Evolutionary conservation across 2,888 invertebrate species (phyloP).

Genomic region (Nomada fabriciana): DNA sequence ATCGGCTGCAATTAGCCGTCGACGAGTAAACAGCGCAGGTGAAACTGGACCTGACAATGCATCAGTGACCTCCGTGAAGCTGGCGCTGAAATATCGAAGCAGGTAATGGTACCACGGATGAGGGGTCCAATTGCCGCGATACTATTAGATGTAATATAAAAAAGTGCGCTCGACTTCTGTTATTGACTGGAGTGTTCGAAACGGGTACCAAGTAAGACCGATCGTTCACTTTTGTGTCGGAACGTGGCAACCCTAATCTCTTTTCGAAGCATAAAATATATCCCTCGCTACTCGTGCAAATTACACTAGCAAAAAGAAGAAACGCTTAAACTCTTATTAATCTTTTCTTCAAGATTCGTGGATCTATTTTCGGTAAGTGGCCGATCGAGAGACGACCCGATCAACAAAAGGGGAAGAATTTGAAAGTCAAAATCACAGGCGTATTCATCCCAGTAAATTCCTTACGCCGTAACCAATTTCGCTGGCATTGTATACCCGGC

Average conservation of each 20-base stretch:
- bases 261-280: not conserved
- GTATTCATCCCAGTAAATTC: slow-evolving; percentile 1
- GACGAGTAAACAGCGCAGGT: slow-evolving; percentile 46
- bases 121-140: not conserved
- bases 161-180: not conserved
- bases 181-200: not conserved
- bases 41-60: slow-evolving; percentile 33
- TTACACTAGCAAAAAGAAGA: no score
- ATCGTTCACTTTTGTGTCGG: not conserved
- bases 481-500: not conserved
- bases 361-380: no score
- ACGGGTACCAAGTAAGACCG: not conserved
- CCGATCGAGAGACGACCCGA: no score
- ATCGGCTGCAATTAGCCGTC: slow-evolving; percentile 20
- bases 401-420: no score
- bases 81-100: slow-evolving; percentile 10
- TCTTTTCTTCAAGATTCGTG: no score
- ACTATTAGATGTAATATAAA: not conserved
- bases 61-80: slow-evolving; percentile 31
- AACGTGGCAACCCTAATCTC: not conserved
- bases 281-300: no score
- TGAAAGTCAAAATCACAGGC: no score
- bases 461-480: not conserved
- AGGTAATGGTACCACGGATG: slow-evolving; percentile 27
- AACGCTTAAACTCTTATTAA: no score